Percentiles rank a stretch among this genome's conserved stretches.
phyloP scores from a whole-genome alignment of 2,113 vertebrate genomes.

The Xiphophorus couchianus region DNA sequence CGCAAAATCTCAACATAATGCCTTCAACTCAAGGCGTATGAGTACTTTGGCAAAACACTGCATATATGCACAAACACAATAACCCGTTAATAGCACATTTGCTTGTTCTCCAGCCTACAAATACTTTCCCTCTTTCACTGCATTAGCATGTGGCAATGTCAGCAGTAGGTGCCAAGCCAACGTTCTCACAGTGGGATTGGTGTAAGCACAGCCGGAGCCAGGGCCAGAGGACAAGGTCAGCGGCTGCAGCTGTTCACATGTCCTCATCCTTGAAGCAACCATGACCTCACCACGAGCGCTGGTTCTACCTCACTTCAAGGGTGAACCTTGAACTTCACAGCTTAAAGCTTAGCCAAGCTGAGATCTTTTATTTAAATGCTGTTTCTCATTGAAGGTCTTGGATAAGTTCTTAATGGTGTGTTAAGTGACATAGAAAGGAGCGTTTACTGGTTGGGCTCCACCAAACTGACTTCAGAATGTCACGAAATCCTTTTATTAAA shows the following conservation, averaged over 20 bases:
- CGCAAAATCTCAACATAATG: neutral
- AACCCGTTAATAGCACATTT: conserved; percentile 13
- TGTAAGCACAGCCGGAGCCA: conserved; percentile 31
- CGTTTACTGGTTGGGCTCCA: neutral
- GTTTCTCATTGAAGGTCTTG: neutral
- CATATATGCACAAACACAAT: neutral
- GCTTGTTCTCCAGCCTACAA: conserved; percentile 16
- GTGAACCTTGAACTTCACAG: conserved; percentile 29
- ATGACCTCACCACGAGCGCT: conserved; percentile 46
- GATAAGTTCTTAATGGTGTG: neutral
- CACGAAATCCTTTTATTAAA: conserved; percentile 12
- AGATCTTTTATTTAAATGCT: neutral
- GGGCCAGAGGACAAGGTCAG: conserved; percentile 56
- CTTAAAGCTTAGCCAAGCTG: conserved; percentile 14
- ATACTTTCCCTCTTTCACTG: conserved; percentile 15
- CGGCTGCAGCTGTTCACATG: conserved; percentile 58
- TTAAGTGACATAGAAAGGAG: conserved; percentile 14
- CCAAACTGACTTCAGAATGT: conserved; percentile 36
- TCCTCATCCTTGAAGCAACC: conserved; percentile 56
- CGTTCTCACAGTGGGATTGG: conserved; percentile 37
- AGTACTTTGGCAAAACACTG: neutral
- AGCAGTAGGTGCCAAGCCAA: conserved; percentile 41
- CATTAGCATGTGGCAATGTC: conserved; percentile 39
- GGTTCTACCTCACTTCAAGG: conserved; percentile 41
- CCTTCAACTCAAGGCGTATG: neutral